Conservation (phyloP, 2,888 invertebrate species). For the Drosophila suboccidentalis region DNA sequence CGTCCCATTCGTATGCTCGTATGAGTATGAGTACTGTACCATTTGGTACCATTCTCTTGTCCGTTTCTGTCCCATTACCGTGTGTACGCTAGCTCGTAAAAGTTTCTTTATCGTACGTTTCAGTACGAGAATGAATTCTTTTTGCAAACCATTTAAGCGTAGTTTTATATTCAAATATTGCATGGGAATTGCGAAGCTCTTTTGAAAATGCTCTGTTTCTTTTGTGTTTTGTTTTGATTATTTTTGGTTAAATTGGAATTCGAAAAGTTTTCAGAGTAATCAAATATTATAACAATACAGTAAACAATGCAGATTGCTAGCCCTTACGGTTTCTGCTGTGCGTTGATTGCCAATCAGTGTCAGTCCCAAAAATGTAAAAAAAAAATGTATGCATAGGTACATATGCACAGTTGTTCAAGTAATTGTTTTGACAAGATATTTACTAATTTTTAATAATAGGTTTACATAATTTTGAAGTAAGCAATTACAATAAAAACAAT, state of each 20-base stretch:
- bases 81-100: not conserved
- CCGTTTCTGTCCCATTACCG: not conserved
- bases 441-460: not conserved
- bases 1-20: not conserved
- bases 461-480: too few species aligned
- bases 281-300: slow-evolving; percentile 7
- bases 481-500: not conserved
- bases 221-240: not conserved
- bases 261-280: slow-evolving; percentile 2
- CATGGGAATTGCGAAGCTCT: not conserved
- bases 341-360: slow-evolving; percentile 4
- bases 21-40: not conserved
- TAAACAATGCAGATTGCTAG: slow-evolving; percentile 4
- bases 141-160: not conserved
- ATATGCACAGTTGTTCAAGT: not conserved
- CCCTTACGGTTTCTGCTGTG: not conserved
- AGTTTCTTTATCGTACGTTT: not conserved
- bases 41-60: not conserved
- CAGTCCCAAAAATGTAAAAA: not conserved
- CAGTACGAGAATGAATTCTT: not conserved
- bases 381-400: not conserved
- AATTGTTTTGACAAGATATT: not conserved
- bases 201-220: not conserved
- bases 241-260: slow-evolving; percentile 1
- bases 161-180: not conserved